phyloP scores from a whole-genome alignment of 2,797 vertebrate species.

The Lepilemur septentrionalis region DNA sequence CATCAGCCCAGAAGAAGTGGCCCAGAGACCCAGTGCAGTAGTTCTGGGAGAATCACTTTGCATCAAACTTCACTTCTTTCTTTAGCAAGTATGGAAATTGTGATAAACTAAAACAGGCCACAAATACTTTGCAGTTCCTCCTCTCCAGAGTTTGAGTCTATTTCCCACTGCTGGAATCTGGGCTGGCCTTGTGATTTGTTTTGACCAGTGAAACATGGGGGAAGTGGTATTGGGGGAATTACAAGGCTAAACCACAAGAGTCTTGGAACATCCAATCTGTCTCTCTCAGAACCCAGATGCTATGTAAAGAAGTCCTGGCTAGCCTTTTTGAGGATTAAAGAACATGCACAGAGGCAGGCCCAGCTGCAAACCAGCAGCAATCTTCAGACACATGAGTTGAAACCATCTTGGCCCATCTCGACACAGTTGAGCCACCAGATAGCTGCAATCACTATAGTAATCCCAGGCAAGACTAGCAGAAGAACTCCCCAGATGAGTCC shows the following conservation, averaged over 20 bases:
- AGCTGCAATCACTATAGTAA: neutral
- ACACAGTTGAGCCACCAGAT: neutral
- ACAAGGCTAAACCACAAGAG: neutral
- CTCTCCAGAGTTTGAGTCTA: neutral
- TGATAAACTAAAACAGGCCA: neutral
- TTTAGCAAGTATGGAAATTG: neutral
- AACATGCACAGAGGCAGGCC: accelerated
- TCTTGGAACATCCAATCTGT: neutral
- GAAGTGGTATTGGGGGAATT: neutral
- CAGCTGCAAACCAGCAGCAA: neutral
- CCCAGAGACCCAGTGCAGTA: neutral
- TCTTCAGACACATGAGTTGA: neutral
- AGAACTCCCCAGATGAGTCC: neutral
- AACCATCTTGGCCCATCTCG: neutral
- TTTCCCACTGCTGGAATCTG: neutral
- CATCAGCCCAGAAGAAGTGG: neutral
- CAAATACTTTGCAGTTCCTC: neutral
- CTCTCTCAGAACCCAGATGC: neutral
- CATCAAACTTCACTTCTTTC: neutral
- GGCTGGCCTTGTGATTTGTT: neutral
- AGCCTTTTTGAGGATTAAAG: neutral
- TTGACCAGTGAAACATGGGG: neutral
- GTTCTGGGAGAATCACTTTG: neutral
- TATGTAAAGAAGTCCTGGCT: neutral
- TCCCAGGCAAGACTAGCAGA: neutral